phyloP scores from a whole-genome alignment of 2,113 vertebrate species.

The Pavo muticus region DNA sequence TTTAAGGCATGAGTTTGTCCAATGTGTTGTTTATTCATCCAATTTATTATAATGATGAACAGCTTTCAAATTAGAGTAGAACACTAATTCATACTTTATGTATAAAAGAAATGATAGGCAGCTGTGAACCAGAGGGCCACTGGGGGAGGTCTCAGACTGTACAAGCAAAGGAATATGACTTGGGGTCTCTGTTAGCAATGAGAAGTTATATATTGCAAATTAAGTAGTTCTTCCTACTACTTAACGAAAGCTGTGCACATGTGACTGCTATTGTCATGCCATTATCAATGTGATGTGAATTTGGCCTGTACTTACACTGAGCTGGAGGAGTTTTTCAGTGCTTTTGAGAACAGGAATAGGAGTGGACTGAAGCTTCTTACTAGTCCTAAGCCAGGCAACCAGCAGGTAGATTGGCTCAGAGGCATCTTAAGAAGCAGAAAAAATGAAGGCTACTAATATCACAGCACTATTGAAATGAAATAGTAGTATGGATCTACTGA shows the following conservation, averaged over 20 bases:
- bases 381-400: not conserved
- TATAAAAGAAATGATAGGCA: constrained; percentile 58
- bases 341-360: not conserved
- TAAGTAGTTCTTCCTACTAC: constrained; percentile 10
- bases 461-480: not conserved
- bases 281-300: not conserved
- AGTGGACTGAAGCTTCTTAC: not conserved
- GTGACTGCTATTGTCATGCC: not conserved
- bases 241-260: not conserved
- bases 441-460: not conserved
- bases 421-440: not conserved
- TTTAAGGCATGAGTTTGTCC: constrained; percentile 35
- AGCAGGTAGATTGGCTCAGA: not conserved
- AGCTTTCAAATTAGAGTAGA: constrained; percentile 62
- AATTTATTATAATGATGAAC: constrained; percentile 56
- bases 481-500: not conserved
- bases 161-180: constrained; percentile 10
- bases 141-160: not conserved
- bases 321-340: not conserved
- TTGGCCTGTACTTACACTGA: not conserved
- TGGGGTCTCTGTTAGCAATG: not conserved
- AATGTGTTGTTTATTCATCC: constrained; percentile 56
- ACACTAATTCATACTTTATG: constrained; percentile 48
- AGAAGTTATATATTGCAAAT: constrained; percentile 35
- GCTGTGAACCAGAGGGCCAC: not conserved